A percentile compares a stretch with the other conserved stretches of the same genome.
phyloP scores from a whole-genome alignment of 2,888 invertebrate species.

The Mermis nigrescens region DNA sequence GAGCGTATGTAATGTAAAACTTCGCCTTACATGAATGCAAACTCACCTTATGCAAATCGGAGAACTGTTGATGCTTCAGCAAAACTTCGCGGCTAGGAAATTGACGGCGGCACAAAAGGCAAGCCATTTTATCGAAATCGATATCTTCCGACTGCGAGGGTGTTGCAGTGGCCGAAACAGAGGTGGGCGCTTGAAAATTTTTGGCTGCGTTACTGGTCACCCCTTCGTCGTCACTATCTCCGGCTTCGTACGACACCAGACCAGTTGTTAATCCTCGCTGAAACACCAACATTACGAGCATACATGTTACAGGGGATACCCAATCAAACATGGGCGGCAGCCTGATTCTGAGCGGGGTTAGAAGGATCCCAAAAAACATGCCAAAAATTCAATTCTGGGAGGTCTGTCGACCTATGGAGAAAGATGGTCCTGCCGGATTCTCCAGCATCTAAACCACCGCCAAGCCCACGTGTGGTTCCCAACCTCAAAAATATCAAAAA shows the following conservation, averaged over 20 bases:
- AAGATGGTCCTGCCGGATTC: too few species aligned
- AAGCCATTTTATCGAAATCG: slow-evolving; percentile 70
- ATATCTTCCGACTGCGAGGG: slow-evolving; percentile 29
- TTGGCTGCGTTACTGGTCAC: background rate
- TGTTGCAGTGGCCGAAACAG: background rate
- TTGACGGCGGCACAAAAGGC: slow-evolving; percentile 79
- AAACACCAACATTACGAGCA: background rate
- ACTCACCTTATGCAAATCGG: slow-evolving; percentile 64
- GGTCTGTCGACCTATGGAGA: too few species aligned
- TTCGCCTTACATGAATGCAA: too few species aligned
- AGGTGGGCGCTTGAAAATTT: background rate
- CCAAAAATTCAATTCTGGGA: too few species aligned
- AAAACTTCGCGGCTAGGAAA: slow-evolving; percentile 73
- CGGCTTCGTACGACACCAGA: slow-evolving; percentile 11
- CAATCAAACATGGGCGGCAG: too few species aligned
- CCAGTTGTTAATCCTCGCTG: background rate
- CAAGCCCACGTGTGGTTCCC: too few species aligned
- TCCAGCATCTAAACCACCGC: too few species aligned
- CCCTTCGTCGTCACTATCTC: slow-evolving; percentile 7
- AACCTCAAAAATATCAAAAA: too few species aligned
- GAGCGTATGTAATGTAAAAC: too few species aligned
- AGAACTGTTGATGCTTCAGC: slow-evolving; percentile 65
- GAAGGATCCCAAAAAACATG: too few species aligned
- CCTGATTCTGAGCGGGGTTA: too few species aligned
- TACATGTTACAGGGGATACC: too few species aligned